These are phyloP conservation scores for Epistrophe eligans DNA, from an alignment of 2,888 invertebrate genomes.

Conservation along the genomic window DNA sequence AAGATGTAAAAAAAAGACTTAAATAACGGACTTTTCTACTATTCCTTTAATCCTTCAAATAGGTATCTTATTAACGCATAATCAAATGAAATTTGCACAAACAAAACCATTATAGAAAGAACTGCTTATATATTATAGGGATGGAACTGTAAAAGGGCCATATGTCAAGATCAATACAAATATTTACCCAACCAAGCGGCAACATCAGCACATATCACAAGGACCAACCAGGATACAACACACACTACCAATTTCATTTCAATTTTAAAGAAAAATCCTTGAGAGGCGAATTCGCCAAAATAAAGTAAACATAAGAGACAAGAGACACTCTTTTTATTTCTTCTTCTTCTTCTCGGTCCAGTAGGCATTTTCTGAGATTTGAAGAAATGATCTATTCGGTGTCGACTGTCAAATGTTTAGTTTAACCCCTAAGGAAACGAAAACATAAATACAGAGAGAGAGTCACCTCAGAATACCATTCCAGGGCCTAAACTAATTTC, in stretches of 20 bases:
- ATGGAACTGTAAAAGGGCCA: constrained; percentile 48
- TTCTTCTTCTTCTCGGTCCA: constrained; percentile 45
- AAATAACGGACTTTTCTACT: constrained; percentile 32
- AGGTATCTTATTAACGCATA: constrained; percentile 72
- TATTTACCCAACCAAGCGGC: constrained; percentile 77
- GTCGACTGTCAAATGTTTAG: constrained; percentile 43
- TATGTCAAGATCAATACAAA: constrained; percentile 78
- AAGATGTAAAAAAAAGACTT: not conserved
- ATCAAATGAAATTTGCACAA: constrained; percentile 77
- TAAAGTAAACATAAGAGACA: not conserved
- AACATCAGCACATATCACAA: constrained; percentile 19
- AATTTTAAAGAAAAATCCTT: constrained; percentile 42
- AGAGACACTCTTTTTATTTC: not conserved
- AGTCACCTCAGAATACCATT: constrained; percentile 64
- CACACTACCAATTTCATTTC: constrained; percentile 6
- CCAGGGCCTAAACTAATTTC: constrained; percentile 72
- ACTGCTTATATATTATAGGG: not conserved
- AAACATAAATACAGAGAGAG: constrained; percentile 10
- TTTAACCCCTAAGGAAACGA: constrained; percentile 44
- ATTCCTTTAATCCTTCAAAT: constrained; percentile 60
- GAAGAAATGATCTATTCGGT: constrained; percentile 74
- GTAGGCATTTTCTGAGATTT: constrained; percentile 43
- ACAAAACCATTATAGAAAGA: constrained; percentile 71
- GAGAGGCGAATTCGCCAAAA: constrained; percentile 25
- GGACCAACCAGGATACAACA: not conserved